phyloP scores from a whole-genome alignment of 2,888 invertebrate species.

The Mythimna vitellina region DNA sequence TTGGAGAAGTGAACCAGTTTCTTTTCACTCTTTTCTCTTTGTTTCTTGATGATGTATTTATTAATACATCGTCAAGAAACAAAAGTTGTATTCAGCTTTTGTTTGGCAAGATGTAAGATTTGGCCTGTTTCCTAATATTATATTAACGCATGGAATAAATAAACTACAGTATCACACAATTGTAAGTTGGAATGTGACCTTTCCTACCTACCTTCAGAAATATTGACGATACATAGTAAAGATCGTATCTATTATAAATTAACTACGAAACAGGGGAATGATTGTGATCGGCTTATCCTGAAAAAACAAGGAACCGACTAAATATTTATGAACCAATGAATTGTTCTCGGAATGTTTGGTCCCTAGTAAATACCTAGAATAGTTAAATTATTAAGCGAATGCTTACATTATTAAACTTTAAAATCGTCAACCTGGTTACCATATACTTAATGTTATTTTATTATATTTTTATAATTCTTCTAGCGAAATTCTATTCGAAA shows the following conservation, averaged over 20 bases:
- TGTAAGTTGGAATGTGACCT: neutral
- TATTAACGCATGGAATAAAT: neutral
- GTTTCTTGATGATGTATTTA: too few species aligned
- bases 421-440: conserved; percentile 26
- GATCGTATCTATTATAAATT: neutral
- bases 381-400: neutral
- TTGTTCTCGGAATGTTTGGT: conserved; percentile 52
- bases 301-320: neutral
- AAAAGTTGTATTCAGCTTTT: neutral
- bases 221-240: conserved; percentile 2
- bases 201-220: conserved; percentile 3
- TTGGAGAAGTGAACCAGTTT: neutral
- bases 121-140: neutral
- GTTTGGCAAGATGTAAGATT: neutral
- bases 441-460: conserved; percentile 25
- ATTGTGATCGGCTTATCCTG: neutral
- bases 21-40: neutral
- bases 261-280: neutral
- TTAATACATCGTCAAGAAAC: neutral
- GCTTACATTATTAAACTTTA: conserved; percentile 18
- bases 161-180: too few species aligned
- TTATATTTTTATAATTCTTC: conserved; percentile 44
- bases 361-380: conserved; percentile 62
- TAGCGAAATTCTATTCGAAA: conserved; percentile 82
- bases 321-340: conserved; percentile 3